Conservation (phyloP, 2,113 vertebrate species). For the Patagioenas fasciata region DNA sequence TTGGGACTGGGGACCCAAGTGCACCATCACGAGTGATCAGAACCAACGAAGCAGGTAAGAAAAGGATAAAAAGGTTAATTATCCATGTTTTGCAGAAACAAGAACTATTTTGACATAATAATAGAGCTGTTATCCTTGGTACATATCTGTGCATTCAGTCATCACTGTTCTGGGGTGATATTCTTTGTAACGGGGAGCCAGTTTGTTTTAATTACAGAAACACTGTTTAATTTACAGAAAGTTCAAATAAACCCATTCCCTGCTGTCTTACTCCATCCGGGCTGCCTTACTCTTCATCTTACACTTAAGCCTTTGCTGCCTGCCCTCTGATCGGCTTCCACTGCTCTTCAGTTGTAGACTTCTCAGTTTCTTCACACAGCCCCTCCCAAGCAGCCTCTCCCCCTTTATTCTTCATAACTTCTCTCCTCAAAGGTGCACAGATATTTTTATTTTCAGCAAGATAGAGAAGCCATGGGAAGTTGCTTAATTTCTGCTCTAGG, state of each 20-base stretch:
- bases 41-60: conserved; percentile 93
- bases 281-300: not conserved
- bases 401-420: not conserved
- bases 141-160: not conserved
- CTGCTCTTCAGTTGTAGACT: not conserved
- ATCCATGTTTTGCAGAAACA: not conserved
- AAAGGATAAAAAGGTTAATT: not conserved
- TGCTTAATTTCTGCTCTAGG: not conserved
- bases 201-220: not conserved
- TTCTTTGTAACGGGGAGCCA: not conserved
- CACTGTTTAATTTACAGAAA: not conserved
- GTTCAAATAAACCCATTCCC: not conserved
- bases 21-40: conserved; percentile 86
- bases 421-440: not conserved
- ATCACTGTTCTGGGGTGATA: not conserved
- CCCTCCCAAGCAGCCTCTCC: not conserved
- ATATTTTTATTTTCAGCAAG: not conserved
- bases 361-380: not conserved
- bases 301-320: not conserved
- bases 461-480: not conserved
- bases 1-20: conserved; percentile 95
- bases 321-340: not conserved
- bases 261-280: not conserved
- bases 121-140: not conserved
- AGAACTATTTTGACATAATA: not conserved